Base-by-base conservation (phyloP, 2,797 vertebrate species). In the Molossus molossus region DNA sequence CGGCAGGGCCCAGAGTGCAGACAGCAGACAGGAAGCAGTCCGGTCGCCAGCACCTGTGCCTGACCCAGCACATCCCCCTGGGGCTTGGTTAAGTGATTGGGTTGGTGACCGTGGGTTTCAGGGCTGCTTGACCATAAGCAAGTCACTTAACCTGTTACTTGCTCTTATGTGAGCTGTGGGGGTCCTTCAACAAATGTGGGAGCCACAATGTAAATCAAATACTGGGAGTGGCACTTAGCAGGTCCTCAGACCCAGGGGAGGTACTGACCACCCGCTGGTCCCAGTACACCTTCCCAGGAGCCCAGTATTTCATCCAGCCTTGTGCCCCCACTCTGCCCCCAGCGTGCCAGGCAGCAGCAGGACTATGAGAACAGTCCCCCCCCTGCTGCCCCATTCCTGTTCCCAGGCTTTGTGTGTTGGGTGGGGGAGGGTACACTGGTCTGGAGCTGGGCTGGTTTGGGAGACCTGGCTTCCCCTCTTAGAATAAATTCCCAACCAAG, bases 1-100 rank as follows among this genome's bases (percentile, higher is more conserved):
- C 97, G 93, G 97, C 96, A 95, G 37, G 79, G 73, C 95, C 69
- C 58, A 62, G 88, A 64, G 82, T 14, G 25, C 50, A 81, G 87
- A 33, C 72, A 3, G 96, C 14, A 57, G 94, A 95, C 88, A 92
- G 93, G 96, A 97, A 97, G 95, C 88, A 83, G 95, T 75, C 92
- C 1, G 91, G 92, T 45, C 80, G 5, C 60, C 4, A 0, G 64
- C 73, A 73, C 82, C 90, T 67, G 64, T 1, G 23, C 21, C 55
- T 70, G 72, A 95, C 88, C 92, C 85, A 25, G 70, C 5, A 1
- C 1, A 11, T 25, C 76, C 69, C 88, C 45, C 3, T 7, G 17
- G 84, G 62, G 37, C 27, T 9, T 5, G 76, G 40, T 70, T 76
- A 67, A 81, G 50, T 45, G 70, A 53, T 27, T 15, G 10, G 48